Percentiles rank a stretch among this genome's conserved stretches.
Conservation (phyloP, 1,140 invertebrate genomes). For the Drosophila ohnishii region DNA sequence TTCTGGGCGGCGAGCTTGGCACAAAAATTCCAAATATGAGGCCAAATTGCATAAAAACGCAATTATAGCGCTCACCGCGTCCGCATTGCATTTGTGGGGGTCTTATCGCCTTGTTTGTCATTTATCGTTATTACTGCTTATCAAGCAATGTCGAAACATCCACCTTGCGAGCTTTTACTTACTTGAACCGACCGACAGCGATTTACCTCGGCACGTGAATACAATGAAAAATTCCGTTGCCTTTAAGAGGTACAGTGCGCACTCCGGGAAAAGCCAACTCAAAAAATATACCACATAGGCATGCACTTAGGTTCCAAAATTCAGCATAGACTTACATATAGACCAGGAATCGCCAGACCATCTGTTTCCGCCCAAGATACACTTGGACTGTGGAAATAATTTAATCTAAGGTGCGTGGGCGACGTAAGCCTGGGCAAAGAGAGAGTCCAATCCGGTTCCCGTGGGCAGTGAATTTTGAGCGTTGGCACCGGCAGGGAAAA, state of each 20-base stretch:
- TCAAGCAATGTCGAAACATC: slow-evolving; percentile 54
- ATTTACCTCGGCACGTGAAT: slow-evolving; percentile 54
- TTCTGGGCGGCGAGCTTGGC: slow-evolving; percentile 31
- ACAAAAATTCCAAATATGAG: slow-evolving; percentile 60
- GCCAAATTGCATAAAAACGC: slow-evolving; percentile 38
- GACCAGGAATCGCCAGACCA: not conserved
- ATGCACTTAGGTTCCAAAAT: too few species aligned
- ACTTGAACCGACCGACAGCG: slow-evolving; percentile 5
- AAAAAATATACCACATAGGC: not conserved
- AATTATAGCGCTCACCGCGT: slow-evolving; percentile 34
- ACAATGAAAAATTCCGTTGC: slow-evolving; percentile 48
- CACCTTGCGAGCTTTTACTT: slow-evolving; percentile 23
- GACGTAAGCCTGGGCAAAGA: not conserved
- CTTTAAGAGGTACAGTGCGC: not conserved
- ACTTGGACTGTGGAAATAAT: slow-evolving; percentile 18
- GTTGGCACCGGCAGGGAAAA: slow-evolving; percentile 19
- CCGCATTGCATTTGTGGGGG: slow-evolving; percentile 45
- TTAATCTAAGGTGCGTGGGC: slow-evolving; percentile 37
- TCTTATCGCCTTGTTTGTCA: slow-evolving; percentile 47
- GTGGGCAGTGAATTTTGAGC: slow-evolving; percentile 25
- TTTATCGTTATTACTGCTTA: slow-evolving; percentile 48
- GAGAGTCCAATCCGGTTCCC: slow-evolving; percentile 22
- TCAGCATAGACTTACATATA: too few species aligned
- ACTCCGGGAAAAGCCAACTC: not conserved
- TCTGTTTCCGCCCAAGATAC: not conserved